Percentiles rank a stretch among this genome's conserved stretches.
These are phyloP conservation scores for Acanthurus tractus DNA, from an alignment of 2,797 vertebrate species.

Conservation along the genomic window DNA sequence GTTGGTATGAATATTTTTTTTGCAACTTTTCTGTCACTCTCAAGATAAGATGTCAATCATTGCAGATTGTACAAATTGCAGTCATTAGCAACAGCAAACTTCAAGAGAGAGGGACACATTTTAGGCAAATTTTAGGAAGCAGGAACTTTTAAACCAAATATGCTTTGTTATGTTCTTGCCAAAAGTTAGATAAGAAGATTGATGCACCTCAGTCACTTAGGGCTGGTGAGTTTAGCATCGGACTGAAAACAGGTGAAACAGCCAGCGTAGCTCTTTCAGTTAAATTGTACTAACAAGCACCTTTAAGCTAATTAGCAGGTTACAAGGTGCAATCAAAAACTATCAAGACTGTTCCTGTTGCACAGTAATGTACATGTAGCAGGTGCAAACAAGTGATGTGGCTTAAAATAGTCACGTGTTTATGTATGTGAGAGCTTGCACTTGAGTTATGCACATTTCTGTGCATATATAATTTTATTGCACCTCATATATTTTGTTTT, in stretches of 20 bases:
- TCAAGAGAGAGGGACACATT: too few relatives aligned
- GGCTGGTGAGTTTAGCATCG: conserved; percentile 3
- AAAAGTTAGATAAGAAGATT: background rate
- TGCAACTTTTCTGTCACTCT: background rate
- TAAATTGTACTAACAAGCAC: background rate
- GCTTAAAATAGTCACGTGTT: too few relatives aligned
- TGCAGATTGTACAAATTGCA: background rate
- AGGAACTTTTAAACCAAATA: background rate
- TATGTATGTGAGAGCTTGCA: too few relatives aligned
- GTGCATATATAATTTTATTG: too few relatives aligned
- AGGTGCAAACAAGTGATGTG: too few relatives aligned
- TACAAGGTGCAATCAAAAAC: too few relatives aligned
- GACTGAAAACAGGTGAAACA: background rate
- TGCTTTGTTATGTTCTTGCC: background rate
- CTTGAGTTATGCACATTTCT: too few relatives aligned
- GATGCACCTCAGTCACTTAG: background rate
- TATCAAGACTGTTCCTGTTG: too few relatives aligned
- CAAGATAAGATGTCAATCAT: background rate
- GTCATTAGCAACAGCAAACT: background rate
- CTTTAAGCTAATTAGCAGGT: too few relatives aligned
- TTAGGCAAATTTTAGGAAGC: background rate
- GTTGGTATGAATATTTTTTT: conserved; percentile 11
- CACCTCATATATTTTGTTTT: too few relatives aligned
- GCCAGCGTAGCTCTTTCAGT: background rate
- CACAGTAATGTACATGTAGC: too few relatives aligned